These are phyloP conservation scores for Chironex yamaguchii DNA, from an alignment of 30 jellyfish, hydroid and myxozoan species.

Conservation along the genomic window DNA sequence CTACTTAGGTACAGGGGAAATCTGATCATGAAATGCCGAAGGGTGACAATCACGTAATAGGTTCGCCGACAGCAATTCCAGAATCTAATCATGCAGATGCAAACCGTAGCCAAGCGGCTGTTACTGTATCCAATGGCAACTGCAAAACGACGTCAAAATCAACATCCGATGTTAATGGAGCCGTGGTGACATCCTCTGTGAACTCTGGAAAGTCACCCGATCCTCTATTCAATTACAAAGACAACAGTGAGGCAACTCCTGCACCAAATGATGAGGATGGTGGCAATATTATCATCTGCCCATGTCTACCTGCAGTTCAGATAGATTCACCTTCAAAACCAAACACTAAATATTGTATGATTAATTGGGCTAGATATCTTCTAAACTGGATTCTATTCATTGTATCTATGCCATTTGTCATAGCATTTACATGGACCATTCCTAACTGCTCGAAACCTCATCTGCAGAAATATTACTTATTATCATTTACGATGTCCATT, in stretches of 20 bases:
- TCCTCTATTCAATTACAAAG: neutral
- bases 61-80: too few species aligned
- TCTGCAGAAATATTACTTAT: slow-evolving; percentile 75
- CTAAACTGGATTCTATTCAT: slow-evolving; percentile 88
- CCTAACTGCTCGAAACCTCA: slow-evolving; percentile 90
- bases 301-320: slow-evolving; percentile 90
- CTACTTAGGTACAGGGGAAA: too few species aligned
- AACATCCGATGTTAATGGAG: neutral
- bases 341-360: slow-evolving; percentile 61
- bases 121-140: slow-evolving; percentile 15
- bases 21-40: too few species aligned
- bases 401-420: slow-evolving; percentile 89
- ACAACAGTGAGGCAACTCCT: neutral
- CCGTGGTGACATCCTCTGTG: neutral
- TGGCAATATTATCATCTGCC: slow-evolving; percentile 63
- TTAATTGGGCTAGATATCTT: slow-evolving; percentile 5
- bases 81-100: too few species aligned
- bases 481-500: slow-evolving; percentile 91
- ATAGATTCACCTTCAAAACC: slow-evolving; percentile 86
- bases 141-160: neutral
- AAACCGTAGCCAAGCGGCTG: neutral
- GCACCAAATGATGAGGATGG: slow-evolving; percentile 57
- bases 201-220: neutral
- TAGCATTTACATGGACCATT: slow-evolving; percentile 92
- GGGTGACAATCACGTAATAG: too few species aligned